Base-by-base conservation (phyloP, 2,888 invertebrate genomes). In the Himalopsyche anomala region DNA sequence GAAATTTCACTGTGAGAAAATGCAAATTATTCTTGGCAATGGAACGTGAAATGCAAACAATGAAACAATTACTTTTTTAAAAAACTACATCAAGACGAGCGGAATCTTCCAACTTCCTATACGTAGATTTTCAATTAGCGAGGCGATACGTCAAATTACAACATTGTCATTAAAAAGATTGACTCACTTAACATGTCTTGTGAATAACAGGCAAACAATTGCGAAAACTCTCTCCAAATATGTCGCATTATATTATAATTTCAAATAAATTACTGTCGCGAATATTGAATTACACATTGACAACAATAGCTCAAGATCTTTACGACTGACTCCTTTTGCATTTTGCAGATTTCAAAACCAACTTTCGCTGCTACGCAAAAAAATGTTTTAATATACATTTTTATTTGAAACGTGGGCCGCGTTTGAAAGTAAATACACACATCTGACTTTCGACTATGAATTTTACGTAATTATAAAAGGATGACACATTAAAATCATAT, bases 1-100 rank as follows among this genome's bases (percentile, higher is more conserved):
- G 62, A 62, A 62, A 62, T 62, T 62, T 62, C 62, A 62, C 62
- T 19, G 62, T 62, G 62, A 19, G 62, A 62, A 62, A 62, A 62
- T 62, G 62, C 19, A 62, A 62, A 62, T 62, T 62, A 62, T 62
- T 62, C 19, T 28, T n/a, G n/a, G 28, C 62, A 51, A 51, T 51
- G 51, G 51, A 15, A 62, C 62, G 28, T 62, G 19, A 62, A 62
- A 19, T n/a, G 11, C n/a, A 62, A 62, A 62, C 62, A 62, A 62
- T 62, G 62, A 5, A 28, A 11, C 62, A 62, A 62, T 62, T 62
- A 19, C 62, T 62, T 62, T 45, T 40, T 56, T n/a, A 62, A 62
- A 62, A 62, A 51, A 62, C 19, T 62, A 8, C n/a, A 62, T 19
- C 19, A 6, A 62, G 19, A 62, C 62, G 15, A 51, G 51, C 51